phyloP scores from a whole-genome alignment of 2,888 invertebrate species.

The Harpagoxenus sublaevis region DNA sequence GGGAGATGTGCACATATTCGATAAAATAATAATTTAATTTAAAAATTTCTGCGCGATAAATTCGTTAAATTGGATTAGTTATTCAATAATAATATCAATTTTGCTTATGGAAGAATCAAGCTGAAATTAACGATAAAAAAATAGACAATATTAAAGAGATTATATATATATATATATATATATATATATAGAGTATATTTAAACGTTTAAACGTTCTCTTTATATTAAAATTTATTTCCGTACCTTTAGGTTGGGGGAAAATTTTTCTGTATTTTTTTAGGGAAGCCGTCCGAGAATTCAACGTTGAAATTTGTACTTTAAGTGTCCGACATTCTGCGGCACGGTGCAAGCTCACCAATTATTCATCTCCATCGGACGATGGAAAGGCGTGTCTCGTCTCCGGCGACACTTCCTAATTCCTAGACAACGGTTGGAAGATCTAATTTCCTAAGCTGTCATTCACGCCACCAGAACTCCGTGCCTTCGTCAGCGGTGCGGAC shows the following conservation, averaged over 20 bases:
- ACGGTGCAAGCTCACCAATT: conserved; percentile 63
- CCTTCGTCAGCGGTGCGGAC: conserved; percentile 71
- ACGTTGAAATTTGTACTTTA: conserved; percentile 48
- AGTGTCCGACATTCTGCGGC: conserved; percentile 47
- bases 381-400: conserved; percentile 63
- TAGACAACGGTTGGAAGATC: conserved; percentile 79
- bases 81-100: neutral
- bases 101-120: neutral
- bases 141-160: neutral
- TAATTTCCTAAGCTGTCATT: conserved; percentile 81
- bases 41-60: neutral
- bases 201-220: conserved; percentile 3
- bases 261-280: neutral
- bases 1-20: conserved; percentile 11
- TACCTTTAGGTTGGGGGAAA: neutral
- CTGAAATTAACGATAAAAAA: neutral
- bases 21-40: conserved; percentile 27
- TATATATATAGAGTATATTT: neutral
- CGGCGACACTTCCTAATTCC: conserved; percentile 78
- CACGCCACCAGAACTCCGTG: conserved; percentile 62
- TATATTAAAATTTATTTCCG: conserved; percentile 23
- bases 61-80: conserved; percentile 16
- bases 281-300: conserved; percentile 2
- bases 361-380: conserved; percentile 66
- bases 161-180: neutral